A percentile compares a stretch with the other conserved stretches of the same genome.
phyloP scores from a whole-genome alignment of 2,113 vertebrate species.

The Dromiciops gliroides region DNA sequence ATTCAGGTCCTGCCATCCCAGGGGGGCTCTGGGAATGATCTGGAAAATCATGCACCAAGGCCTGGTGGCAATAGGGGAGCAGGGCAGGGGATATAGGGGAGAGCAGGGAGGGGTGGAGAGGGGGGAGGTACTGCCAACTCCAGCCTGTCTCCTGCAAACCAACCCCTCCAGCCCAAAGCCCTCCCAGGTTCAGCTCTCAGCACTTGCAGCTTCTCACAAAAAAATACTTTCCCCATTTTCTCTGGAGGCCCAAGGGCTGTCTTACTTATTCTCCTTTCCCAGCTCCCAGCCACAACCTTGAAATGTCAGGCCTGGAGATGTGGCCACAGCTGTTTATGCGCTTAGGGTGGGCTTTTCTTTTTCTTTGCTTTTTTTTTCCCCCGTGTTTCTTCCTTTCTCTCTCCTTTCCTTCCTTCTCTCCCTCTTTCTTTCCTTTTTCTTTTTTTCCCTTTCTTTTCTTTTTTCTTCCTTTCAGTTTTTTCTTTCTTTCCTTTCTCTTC shows the following conservation, averaged over 20 bases:
- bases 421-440: conserved; percentile 46
- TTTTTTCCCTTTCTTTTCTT: too few species aligned
- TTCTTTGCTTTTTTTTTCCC: not conserved
- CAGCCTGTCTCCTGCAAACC: not conserved
- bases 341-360: conserved; percentile 62
- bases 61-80: not conserved
- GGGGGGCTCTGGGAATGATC: conserved; percentile 58
- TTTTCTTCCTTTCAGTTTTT: too few species aligned
- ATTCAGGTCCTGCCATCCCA: not conserved
- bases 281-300: conserved; percentile 77
- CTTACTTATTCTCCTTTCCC: conserved; percentile 65
- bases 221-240: not conserved
- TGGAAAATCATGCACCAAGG: conserved; percentile 46
- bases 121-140: not conserved
- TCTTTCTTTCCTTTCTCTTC: not conserved
- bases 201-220: not conserved
- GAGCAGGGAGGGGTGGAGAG: not conserved
- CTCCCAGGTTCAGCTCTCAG: not conserved
- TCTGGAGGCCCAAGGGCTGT: conserved; percentile 48
- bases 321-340: conserved; percentile 84
- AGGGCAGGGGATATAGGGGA: not conserved
- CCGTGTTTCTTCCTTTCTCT: not conserved
- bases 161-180: rapidly evolving
- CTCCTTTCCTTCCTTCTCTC: not conserved
- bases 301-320: conserved; percentile 77